These are phyloP conservation scores for Drosophila virilis DNA, from an alignment of 1,140 invertebrate species.

Conservation along the genomic window DNA sequence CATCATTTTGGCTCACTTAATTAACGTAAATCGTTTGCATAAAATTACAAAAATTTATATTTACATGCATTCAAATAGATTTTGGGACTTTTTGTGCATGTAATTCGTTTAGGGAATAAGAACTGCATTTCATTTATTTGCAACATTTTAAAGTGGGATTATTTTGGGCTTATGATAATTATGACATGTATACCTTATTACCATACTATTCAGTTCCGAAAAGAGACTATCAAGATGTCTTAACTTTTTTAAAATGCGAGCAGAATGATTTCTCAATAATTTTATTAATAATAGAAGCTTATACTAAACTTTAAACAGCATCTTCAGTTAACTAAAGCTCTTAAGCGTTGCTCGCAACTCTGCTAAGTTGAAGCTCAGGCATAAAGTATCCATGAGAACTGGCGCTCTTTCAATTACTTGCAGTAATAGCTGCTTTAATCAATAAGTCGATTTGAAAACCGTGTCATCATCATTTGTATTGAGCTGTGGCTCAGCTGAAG, in stretches of 20 bases:
- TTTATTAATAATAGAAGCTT: too few species aligned
- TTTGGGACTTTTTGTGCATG: background rate
- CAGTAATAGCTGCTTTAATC: constrained; percentile 3
- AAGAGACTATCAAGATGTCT: too few species aligned
- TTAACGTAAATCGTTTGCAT: constrained; percentile 62
- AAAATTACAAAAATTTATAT: background rate
- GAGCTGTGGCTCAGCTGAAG: constrained; percentile 13
- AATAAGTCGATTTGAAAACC: constrained; percentile 40
- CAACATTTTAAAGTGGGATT: background rate
- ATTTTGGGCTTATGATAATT: too few species aligned
- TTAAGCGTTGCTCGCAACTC: too few species aligned
- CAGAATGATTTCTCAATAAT: too few species aligned
- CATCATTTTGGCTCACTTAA: constrained; percentile 52
- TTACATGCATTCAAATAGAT: background rate
- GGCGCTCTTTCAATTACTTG: background rate
- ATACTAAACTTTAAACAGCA: too few species aligned
- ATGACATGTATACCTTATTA: too few species aligned
- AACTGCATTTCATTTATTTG: background rate
- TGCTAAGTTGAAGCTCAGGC: too few species aligned
- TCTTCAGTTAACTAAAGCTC: too few species aligned
- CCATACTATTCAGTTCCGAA: too few species aligned
- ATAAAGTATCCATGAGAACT: background rate
- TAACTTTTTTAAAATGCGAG: too few species aligned
- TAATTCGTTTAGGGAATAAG: background rate
- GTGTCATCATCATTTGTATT: constrained; percentile 33